phyloP scores from a whole-genome alignment of 1,140 invertebrate species.

The Centruroides sculpturatus region DNA sequence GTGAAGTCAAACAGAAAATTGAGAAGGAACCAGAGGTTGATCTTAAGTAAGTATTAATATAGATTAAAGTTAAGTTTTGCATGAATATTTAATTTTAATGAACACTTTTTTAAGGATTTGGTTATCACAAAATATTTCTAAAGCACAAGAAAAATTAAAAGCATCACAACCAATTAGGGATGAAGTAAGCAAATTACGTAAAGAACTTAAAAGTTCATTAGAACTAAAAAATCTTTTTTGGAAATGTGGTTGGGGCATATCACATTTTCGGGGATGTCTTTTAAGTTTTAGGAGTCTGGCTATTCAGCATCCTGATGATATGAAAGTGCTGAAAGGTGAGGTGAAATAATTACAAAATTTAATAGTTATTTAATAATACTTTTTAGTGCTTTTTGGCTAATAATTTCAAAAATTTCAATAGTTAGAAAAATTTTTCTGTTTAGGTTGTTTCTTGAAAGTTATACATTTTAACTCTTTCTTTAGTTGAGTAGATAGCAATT shows the following conservation, averaged over 20 bases:
- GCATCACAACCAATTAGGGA: slow-evolving; percentile 45
- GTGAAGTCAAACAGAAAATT: slow-evolving; percentile 10
- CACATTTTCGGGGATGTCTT: slow-evolving; percentile 67
- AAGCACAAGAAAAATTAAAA: slow-evolving; percentile 42
- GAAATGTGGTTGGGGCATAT: slow-evolving; percentile 76
- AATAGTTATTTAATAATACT: not conserved
- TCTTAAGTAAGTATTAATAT: slow-evolving; percentile 9
- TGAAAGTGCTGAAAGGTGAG: slow-evolving; percentile 34
- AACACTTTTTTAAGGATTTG: slow-evolving; percentile 33
- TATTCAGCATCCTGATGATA: slow-evolving; percentile 49
- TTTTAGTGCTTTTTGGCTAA: not conserved
- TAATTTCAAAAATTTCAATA: no score
- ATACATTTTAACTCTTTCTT: no score
- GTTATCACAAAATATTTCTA: slow-evolving; percentile 45
- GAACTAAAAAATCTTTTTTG: slow-evolving; percentile 44
- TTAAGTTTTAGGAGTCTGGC: slow-evolving; percentile 46
- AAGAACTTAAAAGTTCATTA: slow-evolving; percentile 31
- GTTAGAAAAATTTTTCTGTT: no score
- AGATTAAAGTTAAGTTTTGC: not conserved
- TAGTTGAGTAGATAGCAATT: no score
- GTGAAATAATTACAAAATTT: no score
- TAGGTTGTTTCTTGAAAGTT: no score
- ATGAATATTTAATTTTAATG: not conserved
- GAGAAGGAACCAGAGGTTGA: slow-evolving; percentile 12
- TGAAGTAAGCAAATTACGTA: slow-evolving; percentile 46